A percentile compares a stretch with the other conserved stretches of the same genome.
These are phyloP conservation scores for Agriopis marginaria DNA, from an alignment of 2,888 invertebrate species.

Conservation along the genomic window DNA sequence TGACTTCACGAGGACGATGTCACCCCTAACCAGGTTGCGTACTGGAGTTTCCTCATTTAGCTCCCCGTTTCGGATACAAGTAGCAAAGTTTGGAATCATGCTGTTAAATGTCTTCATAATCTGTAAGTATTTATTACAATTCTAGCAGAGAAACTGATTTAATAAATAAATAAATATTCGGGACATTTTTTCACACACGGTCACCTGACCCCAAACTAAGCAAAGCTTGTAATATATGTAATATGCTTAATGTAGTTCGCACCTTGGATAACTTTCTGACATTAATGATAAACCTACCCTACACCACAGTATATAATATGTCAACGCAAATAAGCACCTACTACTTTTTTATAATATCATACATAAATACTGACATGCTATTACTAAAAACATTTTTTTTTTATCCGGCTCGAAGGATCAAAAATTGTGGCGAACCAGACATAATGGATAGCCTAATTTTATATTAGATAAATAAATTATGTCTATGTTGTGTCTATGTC, in stretches of 20 bases:
- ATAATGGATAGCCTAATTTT: neutral
- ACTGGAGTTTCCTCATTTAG: conserved; percentile 93
- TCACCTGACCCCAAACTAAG: too few relatives aligned
- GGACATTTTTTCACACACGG: too few relatives aligned
- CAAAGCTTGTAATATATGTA: too few relatives aligned
- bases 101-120: conserved; percentile 99
- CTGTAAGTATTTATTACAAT: conserved; percentile 65
- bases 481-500: too few relatives aligned
- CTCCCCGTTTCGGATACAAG: conserved; percentile 94
- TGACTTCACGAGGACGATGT: conserved; percentile 94
- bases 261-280: too few relatives aligned
- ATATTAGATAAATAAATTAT: too few relatives aligned
- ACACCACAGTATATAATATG: too few relatives aligned
- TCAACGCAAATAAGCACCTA: too few relatives aligned
- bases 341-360: neutral
- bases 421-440: neutral
- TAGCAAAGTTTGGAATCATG: conserved; percentile 97
- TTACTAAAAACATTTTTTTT: neutral
- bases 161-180: too few relatives aligned
- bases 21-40: conserved; percentile 96
- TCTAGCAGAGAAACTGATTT: neutral
- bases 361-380: neutral
- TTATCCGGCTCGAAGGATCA: conserved; percentile 1
- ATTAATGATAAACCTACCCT: too few relatives aligned
- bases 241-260: too few relatives aligned